Evolutionary conservation across 2,797 vertebrate genomes (phyloP).

Genomic region (Coilia nasus): DNA sequence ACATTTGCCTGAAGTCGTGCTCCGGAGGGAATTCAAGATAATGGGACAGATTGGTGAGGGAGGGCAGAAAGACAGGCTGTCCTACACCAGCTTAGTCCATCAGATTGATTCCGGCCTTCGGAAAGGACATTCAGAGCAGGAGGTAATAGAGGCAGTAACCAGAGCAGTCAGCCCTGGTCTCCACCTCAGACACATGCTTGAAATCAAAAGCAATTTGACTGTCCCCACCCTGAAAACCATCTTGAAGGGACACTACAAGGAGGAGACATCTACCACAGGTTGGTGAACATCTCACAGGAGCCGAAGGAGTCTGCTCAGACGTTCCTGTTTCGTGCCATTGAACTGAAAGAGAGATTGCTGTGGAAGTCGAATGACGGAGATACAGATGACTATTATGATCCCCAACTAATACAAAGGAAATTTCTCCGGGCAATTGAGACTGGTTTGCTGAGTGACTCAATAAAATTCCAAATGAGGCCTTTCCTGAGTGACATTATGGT

Average conservation of each 20-base stretch:
- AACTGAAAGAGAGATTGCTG: background rate
- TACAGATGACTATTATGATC: background rate
- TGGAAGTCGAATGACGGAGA: constrained; percentile 17
- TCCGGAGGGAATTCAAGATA: too few relatives aligned
- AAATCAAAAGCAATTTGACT: constrained; percentile 46
- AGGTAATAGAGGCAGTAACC: too few relatives aligned
- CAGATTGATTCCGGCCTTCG: background rate
- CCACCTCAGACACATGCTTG: constrained; percentile 21
- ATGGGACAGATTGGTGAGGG: too few relatives aligned
- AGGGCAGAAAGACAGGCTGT: too few relatives aligned
- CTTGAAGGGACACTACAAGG: constrained; percentile 48
- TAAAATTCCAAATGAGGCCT: constrained; percentile 42
- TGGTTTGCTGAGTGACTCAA: constrained; percentile 36
- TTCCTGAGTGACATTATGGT: background rate
- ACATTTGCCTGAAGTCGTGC: too few relatives aligned
- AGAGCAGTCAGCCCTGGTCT: constrained; percentile 44
- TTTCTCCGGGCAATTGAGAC: constrained; percentile 40
- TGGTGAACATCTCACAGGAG: constrained; percentile 46
- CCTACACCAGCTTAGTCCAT: constrained; percentile 7
- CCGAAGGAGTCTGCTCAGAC: constrained; percentile 45
- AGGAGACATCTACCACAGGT: constrained; percentile 47
- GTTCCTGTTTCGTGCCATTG: constrained; percentile 38
- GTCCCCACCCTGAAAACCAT: constrained; percentile 29
- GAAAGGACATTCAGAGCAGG: too few relatives aligned
- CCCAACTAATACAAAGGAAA: constrained; percentile 41